Base-by-base conservation (phyloP, 1,140 invertebrate genomes). In the Drosophila pandora region DNA sequence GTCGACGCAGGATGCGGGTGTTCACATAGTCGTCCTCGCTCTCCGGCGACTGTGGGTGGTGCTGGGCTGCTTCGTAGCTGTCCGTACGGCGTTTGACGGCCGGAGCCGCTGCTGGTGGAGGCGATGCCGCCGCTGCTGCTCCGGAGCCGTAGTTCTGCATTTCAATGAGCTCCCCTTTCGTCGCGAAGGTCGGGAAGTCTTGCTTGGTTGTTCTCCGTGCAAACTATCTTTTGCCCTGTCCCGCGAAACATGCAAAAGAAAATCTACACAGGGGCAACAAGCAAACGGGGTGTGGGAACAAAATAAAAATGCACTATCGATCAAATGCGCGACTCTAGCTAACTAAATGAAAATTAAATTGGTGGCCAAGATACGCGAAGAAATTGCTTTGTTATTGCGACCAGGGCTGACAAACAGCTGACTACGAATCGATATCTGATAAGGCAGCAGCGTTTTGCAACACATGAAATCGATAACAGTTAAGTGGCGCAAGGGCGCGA, bases 1-100 rank as follows among this genome's bases (percentile, higher is more conserved):
- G 75, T 2, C 68, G 55, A 0, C 74, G 55, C 39, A 80, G 28
- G 6, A 81, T 75, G 43, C 67, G 64, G 17, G 87, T 78, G 55
- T 88, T 89, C 4, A 70, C 76, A 49, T 88, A 91, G 8, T 91
- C 90, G 12, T 91, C 90, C 21, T 91, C 90, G 41, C 75, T 90
- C 60, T 87, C 81, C 3, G 83, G 79, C 4, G 84, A 70, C 13
- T 79, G 79, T 17, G 79, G 83, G 17, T 87, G 79, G 28, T 73
- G 45, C 41, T 88, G 83, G 21, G 83, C 83, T 49, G 84, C 83
- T 34, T 83, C 79, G 48, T 88, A 88, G 72, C 83, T 88, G 43
- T 88, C 84, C 34, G 83, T 88, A 71, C 83, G 83, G 62, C 83
- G 83, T 54, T 88, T 83, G 30, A 88, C 84, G 72, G 83, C 60